Evolutionary conservation across 2,113 vertebrate species (phyloP).

Genomic region (Emydocephalus ijimae): DNA sequence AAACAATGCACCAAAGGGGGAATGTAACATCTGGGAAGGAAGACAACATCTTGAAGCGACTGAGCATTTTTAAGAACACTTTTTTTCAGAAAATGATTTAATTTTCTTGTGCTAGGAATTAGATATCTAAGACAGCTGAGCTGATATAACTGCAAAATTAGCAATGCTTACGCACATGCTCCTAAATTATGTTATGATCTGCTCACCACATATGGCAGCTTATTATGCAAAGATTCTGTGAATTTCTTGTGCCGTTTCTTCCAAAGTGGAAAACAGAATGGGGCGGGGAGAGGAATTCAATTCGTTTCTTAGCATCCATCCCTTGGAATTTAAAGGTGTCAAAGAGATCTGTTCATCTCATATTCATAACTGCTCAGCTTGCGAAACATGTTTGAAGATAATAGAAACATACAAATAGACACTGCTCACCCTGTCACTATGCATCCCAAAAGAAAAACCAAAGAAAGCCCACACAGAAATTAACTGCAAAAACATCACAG

Average conservation of each 20-base stretch:
- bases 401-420: background rate
- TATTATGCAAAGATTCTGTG: background rate
- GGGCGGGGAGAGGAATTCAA: background rate
- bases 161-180: background rate
- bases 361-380: background rate
- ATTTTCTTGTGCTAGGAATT: background rate
- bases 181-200: background rate
- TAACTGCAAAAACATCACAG: background rate
- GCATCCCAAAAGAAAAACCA: background rate
- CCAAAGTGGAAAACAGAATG: background rate
- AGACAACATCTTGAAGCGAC: background rate
- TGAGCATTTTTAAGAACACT: background rate
- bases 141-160: background rate
- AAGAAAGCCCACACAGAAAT: background rate
- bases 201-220: background rate
- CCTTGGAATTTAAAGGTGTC: background rate
- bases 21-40: background rate
- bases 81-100: background rate
- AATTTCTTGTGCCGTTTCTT: background rate
- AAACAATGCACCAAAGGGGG: background rate
- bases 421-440: background rate
- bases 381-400: background rate
- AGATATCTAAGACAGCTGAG: background rate
- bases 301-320: background rate
- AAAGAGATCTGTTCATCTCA: background rate